These are phyloP conservation scores for Hemiprocne comata DNA, from an alignment of 2,113 vertebrate species.

Conservation along the genomic window DNA sequence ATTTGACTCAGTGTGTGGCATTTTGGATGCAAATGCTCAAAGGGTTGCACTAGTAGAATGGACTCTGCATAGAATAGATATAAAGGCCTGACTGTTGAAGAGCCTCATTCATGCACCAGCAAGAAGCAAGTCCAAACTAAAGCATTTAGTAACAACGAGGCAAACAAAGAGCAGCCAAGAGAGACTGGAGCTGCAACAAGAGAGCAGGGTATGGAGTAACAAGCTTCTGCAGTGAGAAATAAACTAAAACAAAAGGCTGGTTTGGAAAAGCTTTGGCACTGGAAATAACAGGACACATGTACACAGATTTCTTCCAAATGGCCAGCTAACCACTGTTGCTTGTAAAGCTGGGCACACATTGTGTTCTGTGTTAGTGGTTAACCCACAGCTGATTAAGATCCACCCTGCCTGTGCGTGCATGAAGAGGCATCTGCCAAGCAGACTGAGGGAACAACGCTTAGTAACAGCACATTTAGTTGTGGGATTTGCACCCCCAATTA, in stretches of 20 bases:
- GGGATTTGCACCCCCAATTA: not conserved
- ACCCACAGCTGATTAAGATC: not conserved
- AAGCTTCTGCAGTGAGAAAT: constrained; percentile 31
- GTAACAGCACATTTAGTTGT: not conserved
- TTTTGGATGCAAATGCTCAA: constrained; percentile 42
- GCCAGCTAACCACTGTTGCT: not conserved
- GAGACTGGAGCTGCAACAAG: not conserved
- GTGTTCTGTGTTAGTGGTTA: not conserved
- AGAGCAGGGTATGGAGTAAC: constrained; percentile 15
- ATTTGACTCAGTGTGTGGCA: constrained; percentile 20
- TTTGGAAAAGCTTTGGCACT: constrained; percentile 24
- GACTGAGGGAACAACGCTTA: not conserved
- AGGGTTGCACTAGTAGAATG: not conserved
- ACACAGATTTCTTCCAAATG: constrained; percentile 35
- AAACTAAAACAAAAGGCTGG: constrained; percentile 33
- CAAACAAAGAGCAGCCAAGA: constrained; percentile 11
- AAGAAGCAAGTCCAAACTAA: not conserved
- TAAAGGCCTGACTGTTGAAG: constrained; percentile 27
- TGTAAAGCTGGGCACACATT: not conserved
- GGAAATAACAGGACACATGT: not conserved
- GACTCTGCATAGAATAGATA: not conserved
- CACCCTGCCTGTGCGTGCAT: not conserved
- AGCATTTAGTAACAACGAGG: not conserved
- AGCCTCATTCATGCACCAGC: not conserved
- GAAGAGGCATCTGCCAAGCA: not conserved